Base-by-base conservation (phyloP, 2,888 invertebrate species). In the Urechis unicinctus region DNA sequence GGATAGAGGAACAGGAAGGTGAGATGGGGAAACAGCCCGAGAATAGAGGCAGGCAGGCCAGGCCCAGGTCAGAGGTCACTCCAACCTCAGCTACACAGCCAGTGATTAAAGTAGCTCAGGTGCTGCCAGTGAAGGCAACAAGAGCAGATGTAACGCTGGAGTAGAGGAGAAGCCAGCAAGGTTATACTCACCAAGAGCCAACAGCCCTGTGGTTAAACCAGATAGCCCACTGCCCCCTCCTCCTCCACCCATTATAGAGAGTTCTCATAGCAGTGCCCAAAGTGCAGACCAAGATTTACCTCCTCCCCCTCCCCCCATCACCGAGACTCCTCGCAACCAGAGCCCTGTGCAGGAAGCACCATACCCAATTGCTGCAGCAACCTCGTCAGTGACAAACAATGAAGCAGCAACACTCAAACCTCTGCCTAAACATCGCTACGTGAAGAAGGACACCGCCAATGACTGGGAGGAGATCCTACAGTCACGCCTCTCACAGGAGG, bases 391-490 rank as follows among this genome's bases (percentile, higher is more conserved):
- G n/a, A n/a, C n/a, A n/a, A n/a, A 4, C 36, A 41, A 25, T 21
- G 41, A 50, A 30, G 28, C 44, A 46, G 42, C 50, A 9, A 45
- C 31, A 1, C 43, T 55, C 13, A 52, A 51, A 49, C 61, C 61
- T 17, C 43, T 56, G 29, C 57, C 53, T 5, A 57, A 60, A 4
- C 61, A 57, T 50, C 29, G 57, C 17, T 56, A 26, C 41, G 17
- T 49, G n/a, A 59, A 59, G 25, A 61, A 64, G 44, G 60, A 52
- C 6, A 59, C 61, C 0, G 57, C 56, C 6, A 47, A 57, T 0
- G 72, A 68, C 51, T 73, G 72, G 72, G 74, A 73, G 45, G 53
- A 54, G 1, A 43, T 70, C 36, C 55, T 74, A 29, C 71, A 71
- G 59, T 68, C 66, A 31, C 57, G 73, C 0, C 60, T 73, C 1